phyloP scores from a whole-genome alignment of 2,888 invertebrate genomes.

The Parthenolecanium corni region DNA sequence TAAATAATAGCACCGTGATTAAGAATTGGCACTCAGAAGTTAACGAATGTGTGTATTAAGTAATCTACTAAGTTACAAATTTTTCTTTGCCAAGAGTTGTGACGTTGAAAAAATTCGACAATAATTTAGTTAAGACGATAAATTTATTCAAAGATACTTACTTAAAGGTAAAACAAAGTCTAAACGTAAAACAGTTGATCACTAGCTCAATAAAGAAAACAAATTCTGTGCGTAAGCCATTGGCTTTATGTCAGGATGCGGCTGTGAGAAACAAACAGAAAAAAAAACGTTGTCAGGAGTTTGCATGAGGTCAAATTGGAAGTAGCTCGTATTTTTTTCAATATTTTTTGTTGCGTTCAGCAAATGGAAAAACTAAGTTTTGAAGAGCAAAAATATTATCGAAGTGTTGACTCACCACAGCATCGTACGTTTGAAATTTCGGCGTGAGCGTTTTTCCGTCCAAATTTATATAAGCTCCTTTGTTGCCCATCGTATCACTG shows the following conservation, averaged over 20 bases:
- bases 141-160: background rate
- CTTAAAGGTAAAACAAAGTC: too few relatives aligned
- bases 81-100: too few relatives aligned
- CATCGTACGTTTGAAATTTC: constrained; percentile 74
- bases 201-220: constrained; percentile 58
- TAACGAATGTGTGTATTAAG: too few relatives aligned
- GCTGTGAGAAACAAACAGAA: constrained; percentile 50
- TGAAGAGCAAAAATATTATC: too few relatives aligned
- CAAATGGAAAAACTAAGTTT: too few relatives aligned
- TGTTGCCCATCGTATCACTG: constrained; percentile 98
- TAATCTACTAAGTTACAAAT: too few relatives aligned
- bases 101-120: too few relatives aligned
- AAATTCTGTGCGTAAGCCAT: constrained; percentile 91
- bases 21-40: too few relatives aligned
- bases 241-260: constrained; percentile 92
- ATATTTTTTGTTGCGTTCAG: too few relatives aligned
- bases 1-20: too few relatives aligned
- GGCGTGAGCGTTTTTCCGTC: constrained; percentile 85
- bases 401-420: constrained; percentile 62
- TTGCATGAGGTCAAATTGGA: too few relatives aligned
- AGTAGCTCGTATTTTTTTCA: too few relatives aligned
- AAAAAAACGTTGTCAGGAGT: background rate
- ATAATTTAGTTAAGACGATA: background rate
- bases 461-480: constrained; percentile 93
- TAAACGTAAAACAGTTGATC: background rate